Base-by-base conservation (phyloP, 2,113 vertebrate species). In the Carassius auratus region DNA sequence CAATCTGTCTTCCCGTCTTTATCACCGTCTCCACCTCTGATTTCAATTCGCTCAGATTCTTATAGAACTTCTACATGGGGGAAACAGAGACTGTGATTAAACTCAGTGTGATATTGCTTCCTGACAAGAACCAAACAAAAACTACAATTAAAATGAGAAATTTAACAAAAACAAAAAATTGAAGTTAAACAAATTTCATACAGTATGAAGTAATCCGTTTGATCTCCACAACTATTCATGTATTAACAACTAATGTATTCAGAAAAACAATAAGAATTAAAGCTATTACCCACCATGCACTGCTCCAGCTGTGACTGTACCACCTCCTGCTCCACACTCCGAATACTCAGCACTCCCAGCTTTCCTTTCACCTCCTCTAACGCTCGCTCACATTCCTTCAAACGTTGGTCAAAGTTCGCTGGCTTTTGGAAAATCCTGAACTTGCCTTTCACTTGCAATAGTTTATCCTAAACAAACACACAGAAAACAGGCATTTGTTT, bases 381-480 rank as follows among this genome's bases (percentile, higher is more conserved):
- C 87, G 94, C 90, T n/a, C 93, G 95, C 91, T 97, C 97, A 59
- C 97, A 97, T 89, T 98, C 97, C 23, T 95, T 90, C 86, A 99
- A 92, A 9, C 97, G 96, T 36, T 96, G 92, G 10, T 99, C 98
- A 73, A 97, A 99, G 95, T 99, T 97, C n/a, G 96, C 97, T 85
- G 98, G 98, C 81, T 99, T 99, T 92, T 99, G 98, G 87, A 99
- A 99, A 89, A 99, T 93, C 45, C 98, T 93, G 86, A 99, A 99
- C 92, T 97, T 99, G 23, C 95, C 52, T 76, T 95, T 96, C 42
- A 99, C 97, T 68, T 98, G 96, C 55, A 96, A 93, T 33, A 99
- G 92, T 92, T 97, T 97, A 95, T 97, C 97, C 97, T 99, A 89
- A 59, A 92, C 89, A 85, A 61, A 19, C 52, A 48, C 45, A 48